Conservation (phyloP, 1,140 invertebrate species). For the Drosophila lacertosa region DNA sequence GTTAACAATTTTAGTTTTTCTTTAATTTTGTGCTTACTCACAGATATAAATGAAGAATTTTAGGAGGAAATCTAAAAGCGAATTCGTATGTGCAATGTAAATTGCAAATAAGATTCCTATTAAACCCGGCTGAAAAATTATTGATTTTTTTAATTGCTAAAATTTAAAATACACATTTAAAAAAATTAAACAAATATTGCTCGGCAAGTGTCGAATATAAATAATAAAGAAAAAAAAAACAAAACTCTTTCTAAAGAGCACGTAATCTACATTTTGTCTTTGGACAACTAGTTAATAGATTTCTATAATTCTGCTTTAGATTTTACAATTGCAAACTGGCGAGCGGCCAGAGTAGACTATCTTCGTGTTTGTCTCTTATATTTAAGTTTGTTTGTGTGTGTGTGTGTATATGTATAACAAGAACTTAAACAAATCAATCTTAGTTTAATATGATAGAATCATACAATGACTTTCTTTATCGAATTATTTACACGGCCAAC, state of each 20-base stretch:
- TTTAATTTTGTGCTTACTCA: not conserved
- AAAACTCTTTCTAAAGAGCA: not conserved
- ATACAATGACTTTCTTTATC: slow-evolving; percentile 33
- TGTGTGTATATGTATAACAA: slow-evolving; percentile 24
- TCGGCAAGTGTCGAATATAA: not conserved
- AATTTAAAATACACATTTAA: not conserved
- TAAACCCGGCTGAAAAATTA: not conserved
- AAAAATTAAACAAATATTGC: slow-evolving; percentile 8
- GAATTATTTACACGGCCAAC: slow-evolving; percentile 41
- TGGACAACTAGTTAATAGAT: slow-evolving; percentile 7
- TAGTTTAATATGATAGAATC: slow-evolving; percentile 41
- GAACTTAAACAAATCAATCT: slow-evolving; percentile 38
- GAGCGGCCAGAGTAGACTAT: slow-evolving; percentile 21
- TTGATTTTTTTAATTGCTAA: slow-evolving; percentile 6
- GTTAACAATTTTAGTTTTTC: not conserved
- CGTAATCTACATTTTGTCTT: not conserved
- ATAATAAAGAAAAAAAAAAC: not conserved
- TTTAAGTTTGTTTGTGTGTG: slow-evolving; percentile 8
- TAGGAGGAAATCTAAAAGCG: not conserved
- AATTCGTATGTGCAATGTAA: not conserved
- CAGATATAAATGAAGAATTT: not conserved
- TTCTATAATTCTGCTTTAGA: slow-evolving; percentile 4
- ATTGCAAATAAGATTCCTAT: not conserved
- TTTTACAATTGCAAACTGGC: slow-evolving; percentile 3
- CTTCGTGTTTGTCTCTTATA: slow-evolving; percentile 11